Evolutionary conservation across 1,140 invertebrate species (phyloP), one percentile per base, ranked within the genome.

Genomic region (Mercenaria mercenaria): DNA sequence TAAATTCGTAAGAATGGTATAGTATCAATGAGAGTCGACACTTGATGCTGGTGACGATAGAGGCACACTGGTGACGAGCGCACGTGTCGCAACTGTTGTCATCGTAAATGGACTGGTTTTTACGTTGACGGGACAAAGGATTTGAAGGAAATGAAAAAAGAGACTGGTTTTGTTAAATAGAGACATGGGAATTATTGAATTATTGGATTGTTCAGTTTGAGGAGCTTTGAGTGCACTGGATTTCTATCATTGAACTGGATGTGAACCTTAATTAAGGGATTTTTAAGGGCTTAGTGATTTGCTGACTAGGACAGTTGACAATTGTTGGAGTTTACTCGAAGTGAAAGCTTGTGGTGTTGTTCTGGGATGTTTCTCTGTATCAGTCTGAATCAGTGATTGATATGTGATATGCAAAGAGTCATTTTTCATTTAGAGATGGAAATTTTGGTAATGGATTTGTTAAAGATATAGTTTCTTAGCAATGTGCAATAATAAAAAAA

Each of bases 221-320:
- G 10, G 52, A 56, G 52, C 23, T 74, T 74, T 74, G 41, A 74
- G 69, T 74, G 37, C 69, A 41, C 20, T 8, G 64, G 64, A 34
- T 67, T 37, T 74, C 69, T 74, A 34, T 74, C 13, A n/a, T 18
- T 74, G 69, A 74, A 74, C 69, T 74, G n/a, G 37, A 74, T 18
- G 20, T 74, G 69, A 74, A 74, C 69, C 39, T 74, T 74, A 39
- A 74, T 74, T 74, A 74, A 74, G 69, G 69, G 69, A 39, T 39
- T 32, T 74, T 74, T 74, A 74, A n/a, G 69, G 37, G 69, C 37
- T 74, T 74, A 74, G 69, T 34, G 69, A 74, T 41, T 74, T 74
- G 69, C 69, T 74, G 69, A 74, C 20, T 74, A 20, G 69, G 32
- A 74, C 20, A 39, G 69, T 39, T 74, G 39, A 74, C 69, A 74